Conservation (phyloP, 2,113 vertebrate genomes). For the Ochotona curzoniae region DNA sequence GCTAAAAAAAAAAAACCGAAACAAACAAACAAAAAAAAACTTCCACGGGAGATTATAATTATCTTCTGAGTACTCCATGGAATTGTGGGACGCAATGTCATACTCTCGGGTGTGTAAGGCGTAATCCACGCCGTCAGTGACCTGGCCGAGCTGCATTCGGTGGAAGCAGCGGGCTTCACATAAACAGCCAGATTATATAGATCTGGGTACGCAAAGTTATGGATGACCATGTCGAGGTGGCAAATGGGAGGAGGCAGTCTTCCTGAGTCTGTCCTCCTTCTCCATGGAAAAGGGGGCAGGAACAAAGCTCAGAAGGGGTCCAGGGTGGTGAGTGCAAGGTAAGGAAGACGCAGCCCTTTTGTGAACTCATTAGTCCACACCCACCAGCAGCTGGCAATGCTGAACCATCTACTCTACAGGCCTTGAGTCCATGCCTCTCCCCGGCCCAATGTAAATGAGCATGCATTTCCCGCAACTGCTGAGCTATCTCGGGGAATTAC, state of each 20-base stretch:
- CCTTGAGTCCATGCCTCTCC: not conserved
- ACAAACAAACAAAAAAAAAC: too few relatives aligned
- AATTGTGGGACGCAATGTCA: not conserved
- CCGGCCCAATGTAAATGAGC: not conserved
- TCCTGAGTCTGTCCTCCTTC: not conserved
- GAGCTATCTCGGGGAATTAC: not conserved
- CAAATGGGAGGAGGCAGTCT: not conserved
- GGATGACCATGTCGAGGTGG: not conserved
- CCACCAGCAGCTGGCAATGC: not conserved
- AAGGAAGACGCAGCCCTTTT: not conserved
- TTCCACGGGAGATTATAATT: not conserved
- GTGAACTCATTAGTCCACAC: not conserved
- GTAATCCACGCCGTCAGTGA: not conserved
- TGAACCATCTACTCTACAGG: not conserved
- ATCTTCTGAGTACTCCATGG: slow-evolving; percentile 17
- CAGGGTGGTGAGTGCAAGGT: too few relatives aligned
- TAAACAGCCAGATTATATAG: not conserved
- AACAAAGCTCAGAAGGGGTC: not conserved
- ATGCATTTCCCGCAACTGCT: not conserved
- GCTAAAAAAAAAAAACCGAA: not conserved
- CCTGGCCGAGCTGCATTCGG: too few relatives aligned
- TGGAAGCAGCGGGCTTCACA: not conserved
- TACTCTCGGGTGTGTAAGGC: too few relatives aligned
- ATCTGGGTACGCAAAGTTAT: not conserved
- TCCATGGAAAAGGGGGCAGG: not conserved